Base-by-base conservation (phyloP, 2,113 vertebrate species). In the Dunckerocampus dactyliophorus region DNA sequence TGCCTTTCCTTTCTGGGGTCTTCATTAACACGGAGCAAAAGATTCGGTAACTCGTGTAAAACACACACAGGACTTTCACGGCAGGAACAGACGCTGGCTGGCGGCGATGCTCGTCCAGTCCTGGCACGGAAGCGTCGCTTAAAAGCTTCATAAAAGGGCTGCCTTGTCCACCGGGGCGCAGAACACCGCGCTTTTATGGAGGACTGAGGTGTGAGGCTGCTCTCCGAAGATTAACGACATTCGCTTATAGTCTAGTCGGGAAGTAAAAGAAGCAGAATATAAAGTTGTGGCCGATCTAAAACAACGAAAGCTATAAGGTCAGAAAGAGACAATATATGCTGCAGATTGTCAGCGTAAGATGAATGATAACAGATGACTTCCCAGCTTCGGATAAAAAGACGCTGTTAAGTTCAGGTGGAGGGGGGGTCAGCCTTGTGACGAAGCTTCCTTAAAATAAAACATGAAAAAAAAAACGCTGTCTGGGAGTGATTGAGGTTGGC, bases 1-100 rank as follows among this genome's bases (percentile, higher is more conserved):
- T 47, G 17, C n/a, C 28, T 49, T 14, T 47, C 68, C 59, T 46
- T 54, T 59, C 59, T 65, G 66, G 45, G 14, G 62, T 62, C 71
- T 83, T 76, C 47, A 76, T 85, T 70, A 82, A 56, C 7, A 31
- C 4, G 17, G 17, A 19, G 34, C 10, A 55, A 31, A 12, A 62
- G 19, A 54, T 50, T 34, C 14, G 58, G 5, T 11, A 4, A 37
- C 11, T 12, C 1, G 3, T 12, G 9, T 9, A 17, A 22, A 42
- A 16, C 10, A 56, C 2, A 8, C 49, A 34, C 1, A 22, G 10
- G 15, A 17, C 6, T 28, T 59, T 46, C 42, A 46, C 15, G 9
- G 20, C 39, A 22, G 15, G 19, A 28, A 16, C 15, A 22, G 8
- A 43, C 15, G 37, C n/a, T 4, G n/a, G 14, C 22, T 46, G 37